phyloP scores from a whole-genome alignment of 2,888 invertebrate genomes.

The Mimachlamys varia region DNA sequence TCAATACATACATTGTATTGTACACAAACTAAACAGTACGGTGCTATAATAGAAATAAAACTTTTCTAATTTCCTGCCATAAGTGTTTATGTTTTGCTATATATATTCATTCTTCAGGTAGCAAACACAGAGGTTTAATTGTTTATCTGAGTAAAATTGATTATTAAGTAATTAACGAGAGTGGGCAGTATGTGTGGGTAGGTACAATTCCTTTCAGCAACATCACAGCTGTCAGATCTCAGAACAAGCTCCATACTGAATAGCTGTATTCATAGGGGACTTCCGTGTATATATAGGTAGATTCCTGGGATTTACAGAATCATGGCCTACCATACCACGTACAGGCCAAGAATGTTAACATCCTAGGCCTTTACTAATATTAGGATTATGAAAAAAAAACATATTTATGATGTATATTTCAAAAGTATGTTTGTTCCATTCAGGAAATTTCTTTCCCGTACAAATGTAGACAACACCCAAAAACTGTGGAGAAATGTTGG shows the following conservation, averaged over 20 bases:
- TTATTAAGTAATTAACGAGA: neutral
- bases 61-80: neutral
- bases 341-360: too few relatives aligned
- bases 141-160: neutral
- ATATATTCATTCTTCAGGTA: neutral
- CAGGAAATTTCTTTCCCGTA: too few relatives aligned
- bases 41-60: neutral
- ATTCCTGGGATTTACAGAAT: too few relatives aligned
- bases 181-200: neutral
- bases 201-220: neutral
- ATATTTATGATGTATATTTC: too few relatives aligned
- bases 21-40: neutral
- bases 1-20: neutral
- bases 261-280: neutral
- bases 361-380: too few relatives aligned
- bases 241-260: neutral
- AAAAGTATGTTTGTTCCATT: too few relatives aligned
- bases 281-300: too few relatives aligned
- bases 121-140: neutral
- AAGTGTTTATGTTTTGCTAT: neutral
- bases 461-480: too few relatives aligned
- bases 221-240: slow-evolving; percentile 1
- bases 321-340: too few relatives aligned
- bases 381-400: too few relatives aligned
- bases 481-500: too few relatives aligned